Percentiles rank a stretch among this genome's conserved stretches.
These are phyloP conservation scores for Tragopan temminckii DNA, from an alignment of 2,797 vertebrate species.

Conservation along the genomic window DNA sequence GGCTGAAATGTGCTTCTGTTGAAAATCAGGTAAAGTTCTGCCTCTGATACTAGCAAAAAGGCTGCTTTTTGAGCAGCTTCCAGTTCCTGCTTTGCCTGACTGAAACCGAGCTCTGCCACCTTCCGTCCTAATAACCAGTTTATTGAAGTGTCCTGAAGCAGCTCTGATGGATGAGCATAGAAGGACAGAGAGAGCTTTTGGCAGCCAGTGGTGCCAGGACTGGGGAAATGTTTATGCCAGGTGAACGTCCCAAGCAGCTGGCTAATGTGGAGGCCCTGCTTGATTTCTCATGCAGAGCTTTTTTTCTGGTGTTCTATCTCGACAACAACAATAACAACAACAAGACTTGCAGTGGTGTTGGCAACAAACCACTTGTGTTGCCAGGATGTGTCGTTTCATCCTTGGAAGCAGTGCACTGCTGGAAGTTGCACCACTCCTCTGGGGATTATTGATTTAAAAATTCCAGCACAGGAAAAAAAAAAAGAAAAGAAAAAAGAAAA, in stretches of 20 bases:
- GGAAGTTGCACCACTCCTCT: constrained; percentile 2
- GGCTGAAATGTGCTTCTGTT: neutral
- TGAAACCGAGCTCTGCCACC: neutral
- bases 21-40: neutral
- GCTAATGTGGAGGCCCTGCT: accelerated
- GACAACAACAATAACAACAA: neutral
- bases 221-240: neutral
- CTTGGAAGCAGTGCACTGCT: neutral
- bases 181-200: neutral
- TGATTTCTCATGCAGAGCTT: neutral
- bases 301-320: neutral
- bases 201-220: neutral
- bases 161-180: neutral
- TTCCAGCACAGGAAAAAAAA: constrained; percentile 25
- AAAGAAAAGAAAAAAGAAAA: neutral
- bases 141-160: neutral
- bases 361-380: neutral
- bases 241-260: neutral
- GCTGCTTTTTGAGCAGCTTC: neutral
- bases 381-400: constrained; percentile 57
- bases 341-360: neutral
- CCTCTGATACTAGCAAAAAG: neutral
- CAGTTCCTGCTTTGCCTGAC: neutral
- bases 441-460: constrained; percentile 64
- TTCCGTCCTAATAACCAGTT: neutral